Percentiles rank a stretch among this genome's conserved stretches.
Evolutionary conservation across 2,888 invertebrate species (phyloP).

Genomic region (Strigamia maritima): DNA sequence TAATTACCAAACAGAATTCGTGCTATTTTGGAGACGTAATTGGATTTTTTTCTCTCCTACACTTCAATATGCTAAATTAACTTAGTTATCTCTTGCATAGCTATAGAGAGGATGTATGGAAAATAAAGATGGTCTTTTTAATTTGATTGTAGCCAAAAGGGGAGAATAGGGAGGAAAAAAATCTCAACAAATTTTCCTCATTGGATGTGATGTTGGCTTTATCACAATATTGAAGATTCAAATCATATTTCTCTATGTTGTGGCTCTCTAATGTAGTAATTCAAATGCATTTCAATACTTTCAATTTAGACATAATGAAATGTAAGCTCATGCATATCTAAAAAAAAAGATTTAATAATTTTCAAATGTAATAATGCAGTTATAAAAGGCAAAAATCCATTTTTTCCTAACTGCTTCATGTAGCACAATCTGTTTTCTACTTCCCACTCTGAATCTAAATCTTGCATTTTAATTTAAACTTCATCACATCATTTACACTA

Average conservation of each 20-base stretch:
- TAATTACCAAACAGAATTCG: constrained; percentile 15
- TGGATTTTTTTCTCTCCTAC: constrained; percentile 12
- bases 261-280: neutral
- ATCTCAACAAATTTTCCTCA: neutral
- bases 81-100: constrained; percentile 17
- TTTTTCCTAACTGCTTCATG: neutral
- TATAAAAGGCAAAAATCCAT: neutral
- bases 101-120: constrained; percentile 24
- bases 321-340: neutral
- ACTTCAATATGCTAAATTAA: constrained; percentile 22
- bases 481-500: too few species aligned
- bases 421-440: too few species aligned
- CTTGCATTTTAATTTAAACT: too few species aligned
- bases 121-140: constrained; percentile 27
- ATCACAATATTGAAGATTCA: neutral
- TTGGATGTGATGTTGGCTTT: constrained; percentile 1
- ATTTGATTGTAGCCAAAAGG: constrained; percentile 15
- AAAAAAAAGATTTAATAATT: neutral
- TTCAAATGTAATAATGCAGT: neutral
- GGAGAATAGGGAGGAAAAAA: neutral
- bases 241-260: neutral
- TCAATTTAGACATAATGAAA: neutral
- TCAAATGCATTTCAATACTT: neutral
- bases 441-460: too few species aligned
- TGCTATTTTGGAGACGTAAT: constrained; percentile 9